Evolutionary conservation across 2,888 invertebrate species (phyloP), one percentile per base, ranked within the genome.

Genomic region (Mellilla xanthometata): DNA sequence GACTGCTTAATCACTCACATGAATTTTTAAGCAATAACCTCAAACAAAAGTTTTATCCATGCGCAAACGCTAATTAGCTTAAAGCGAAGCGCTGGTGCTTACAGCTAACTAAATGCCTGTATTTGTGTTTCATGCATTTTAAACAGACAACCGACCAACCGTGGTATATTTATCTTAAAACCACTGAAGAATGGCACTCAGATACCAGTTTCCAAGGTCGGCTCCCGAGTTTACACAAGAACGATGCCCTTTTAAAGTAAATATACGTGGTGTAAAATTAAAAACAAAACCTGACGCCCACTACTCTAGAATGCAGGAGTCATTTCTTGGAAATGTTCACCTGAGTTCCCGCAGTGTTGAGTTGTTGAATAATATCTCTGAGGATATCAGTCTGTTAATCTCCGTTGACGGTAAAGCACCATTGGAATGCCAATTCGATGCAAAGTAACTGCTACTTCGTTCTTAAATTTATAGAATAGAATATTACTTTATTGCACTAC

Each of bases 201-300:
- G 19, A 46, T 52, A 58, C 55, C 48, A 54, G 51, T 54, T 49
- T 48, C 69, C 78, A 80, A 81, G 80, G 81, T 58, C 72, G 58
- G 51, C 70, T 32, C 65, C 67, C 59, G 53, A 56, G 65, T 68
- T 59, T 60, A 60, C 53, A 58, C 57, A 65, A 67, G 75, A 63
- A 62, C 72, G 51, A 69, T 69, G 73, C 69, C 62, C 72, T 72
- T 59, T 52, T 58, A 49, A 62, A 62, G 66, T 66, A 73, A 67
- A 72, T 71, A 69, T 65, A 71, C 56, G 55, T 62, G 56, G 59
- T 60, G 62, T 61, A 41, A 72, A 69, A 62, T 69, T 60, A 62
- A 72, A 73, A 76, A 74, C 39, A 53, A 39, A 45, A 54, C 56
- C 39, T 55, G 65, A 68, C 58, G 49, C 54, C 49, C 48, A 47